These are phyloP conservation scores for Chloroceryle inda DNA, from an alignment of 2,797 vertebrate species.

Conservation along the genomic window DNA sequence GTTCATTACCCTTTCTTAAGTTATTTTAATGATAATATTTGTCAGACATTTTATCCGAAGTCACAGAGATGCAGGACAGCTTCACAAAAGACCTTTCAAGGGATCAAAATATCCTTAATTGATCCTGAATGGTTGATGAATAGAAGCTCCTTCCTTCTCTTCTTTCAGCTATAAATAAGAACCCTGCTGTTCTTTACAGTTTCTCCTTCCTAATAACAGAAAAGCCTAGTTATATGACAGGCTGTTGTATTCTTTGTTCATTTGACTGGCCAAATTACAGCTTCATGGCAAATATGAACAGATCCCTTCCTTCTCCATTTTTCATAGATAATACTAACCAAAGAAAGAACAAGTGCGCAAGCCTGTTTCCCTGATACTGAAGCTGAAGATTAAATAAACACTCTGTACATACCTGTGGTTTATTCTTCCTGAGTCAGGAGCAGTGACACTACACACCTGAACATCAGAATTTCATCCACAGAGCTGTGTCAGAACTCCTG, in stretches of 20 bases:
- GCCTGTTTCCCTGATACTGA: background rate
- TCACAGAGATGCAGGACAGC: background rate
- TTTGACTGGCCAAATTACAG: slow-evolving; percentile 12
- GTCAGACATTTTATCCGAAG: slow-evolving; percentile 35
- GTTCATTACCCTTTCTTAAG: slow-evolving; percentile 17
- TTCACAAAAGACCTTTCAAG: background rate
- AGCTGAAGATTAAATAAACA: background rate
- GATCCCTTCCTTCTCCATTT: background rate
- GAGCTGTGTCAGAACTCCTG: background rate
- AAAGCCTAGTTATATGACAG: background rate
- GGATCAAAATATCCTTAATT: slow-evolving; percentile 46
- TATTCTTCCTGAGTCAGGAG: background rate
- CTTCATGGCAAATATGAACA: background rate
- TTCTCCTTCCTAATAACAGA: background rate
- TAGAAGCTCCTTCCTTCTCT: slow-evolving; percentile 4
- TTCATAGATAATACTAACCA: background rate
- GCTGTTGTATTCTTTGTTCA: background rate
- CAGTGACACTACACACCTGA: background rate
- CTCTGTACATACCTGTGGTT: background rate
- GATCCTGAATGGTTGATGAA: slow-evolving; percentile 20
- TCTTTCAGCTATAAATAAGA: slow-evolving; percentile 16
- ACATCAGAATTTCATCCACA: background rate
- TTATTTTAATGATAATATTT: slow-evolving; percentile 1
- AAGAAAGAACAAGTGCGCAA: background rate
- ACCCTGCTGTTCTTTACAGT: background rate